A percentile compares a stretch with the other conserved stretches of the same genome.
phyloP scores from a whole-genome alignment of 1,140 invertebrate genomes.

The Cotesia typhae region DNA sequence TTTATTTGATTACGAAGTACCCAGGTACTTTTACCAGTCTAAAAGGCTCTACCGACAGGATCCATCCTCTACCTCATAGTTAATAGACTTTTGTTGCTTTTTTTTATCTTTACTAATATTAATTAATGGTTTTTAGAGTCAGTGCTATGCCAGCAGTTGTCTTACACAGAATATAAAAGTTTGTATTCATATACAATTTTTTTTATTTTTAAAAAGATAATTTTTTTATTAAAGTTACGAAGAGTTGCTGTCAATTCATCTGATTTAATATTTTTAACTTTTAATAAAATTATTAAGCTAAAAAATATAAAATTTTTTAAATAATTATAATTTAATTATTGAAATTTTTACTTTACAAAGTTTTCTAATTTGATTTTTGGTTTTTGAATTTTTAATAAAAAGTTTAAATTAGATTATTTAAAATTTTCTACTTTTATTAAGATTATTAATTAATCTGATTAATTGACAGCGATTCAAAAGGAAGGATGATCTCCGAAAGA shows the following conservation, averaged over 20 bases:
- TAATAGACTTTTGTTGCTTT: slow-evolving; percentile 19
- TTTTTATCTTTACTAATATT: background rate
- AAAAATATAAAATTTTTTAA: too few species aligned
- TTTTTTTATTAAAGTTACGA: background rate
- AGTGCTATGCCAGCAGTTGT: slow-evolving; percentile 19
- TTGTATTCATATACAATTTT: background rate
- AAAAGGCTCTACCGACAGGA: slow-evolving; percentile 26
- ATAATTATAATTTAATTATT: too few species aligned
- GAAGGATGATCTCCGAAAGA: slow-evolving; percentile 38
- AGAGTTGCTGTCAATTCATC: too few species aligned
- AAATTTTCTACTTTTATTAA: too few species aligned
- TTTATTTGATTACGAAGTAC: background rate
- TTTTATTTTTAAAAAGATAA: slow-evolving; percentile 10
- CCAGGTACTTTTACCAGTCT: slow-evolving; percentile 15
- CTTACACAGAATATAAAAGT: slow-evolving; percentile 17
- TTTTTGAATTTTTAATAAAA: too few species aligned
- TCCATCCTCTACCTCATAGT: slow-evolving; percentile 49
- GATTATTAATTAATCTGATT: too few species aligned
- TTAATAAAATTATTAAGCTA: too few species aligned
- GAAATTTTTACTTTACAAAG: too few species aligned
- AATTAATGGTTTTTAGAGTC: background rate
- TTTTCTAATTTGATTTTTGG: too few species aligned
- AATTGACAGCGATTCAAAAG: background rate
- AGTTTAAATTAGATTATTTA: too few species aligned
- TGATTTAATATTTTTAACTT: too few species aligned